Evolutionary conservation across 2,113 vertebrate genomes (phyloP).

Genomic region (Apus apus): DNA sequence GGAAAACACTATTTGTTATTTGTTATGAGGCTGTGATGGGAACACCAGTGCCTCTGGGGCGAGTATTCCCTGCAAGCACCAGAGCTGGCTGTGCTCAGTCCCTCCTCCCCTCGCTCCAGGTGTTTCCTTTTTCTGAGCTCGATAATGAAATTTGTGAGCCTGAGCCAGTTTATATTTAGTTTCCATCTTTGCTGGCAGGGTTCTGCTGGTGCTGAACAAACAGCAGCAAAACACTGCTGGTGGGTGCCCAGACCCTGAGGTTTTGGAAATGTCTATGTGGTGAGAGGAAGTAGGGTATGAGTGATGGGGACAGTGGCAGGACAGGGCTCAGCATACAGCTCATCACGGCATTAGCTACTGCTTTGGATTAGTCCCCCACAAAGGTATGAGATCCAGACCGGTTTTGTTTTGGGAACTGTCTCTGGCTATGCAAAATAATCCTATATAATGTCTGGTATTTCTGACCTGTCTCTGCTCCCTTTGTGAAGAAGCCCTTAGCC

Average conservation of each 20-base stretch:
- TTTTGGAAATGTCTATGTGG: background rate
- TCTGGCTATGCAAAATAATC: conserved; percentile 21
- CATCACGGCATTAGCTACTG: background rate
- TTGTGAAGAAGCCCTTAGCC: background rate
- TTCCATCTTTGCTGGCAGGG: background rate
- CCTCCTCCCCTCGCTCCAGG: conserved; percentile 49
- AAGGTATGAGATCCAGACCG: background rate
- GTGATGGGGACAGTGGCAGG: background rate
- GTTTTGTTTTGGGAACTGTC: conserved; percentile 20
- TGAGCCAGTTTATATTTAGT: conserved; percentile 45
- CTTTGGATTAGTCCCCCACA: background rate
- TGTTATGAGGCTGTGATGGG: background rate
- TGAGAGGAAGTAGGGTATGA: background rate
- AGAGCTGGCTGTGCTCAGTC: background rate
- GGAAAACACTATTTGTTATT: conserved; percentile 25
- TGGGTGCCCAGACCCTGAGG: background rate
- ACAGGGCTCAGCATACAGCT: background rate
- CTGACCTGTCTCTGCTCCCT: conserved; percentile 52
- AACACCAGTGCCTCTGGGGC: background rate
- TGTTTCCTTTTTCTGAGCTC: conserved; percentile 62
- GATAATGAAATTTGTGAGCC: conserved; percentile 44
- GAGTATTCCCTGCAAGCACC: background rate
- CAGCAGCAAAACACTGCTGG: background rate
- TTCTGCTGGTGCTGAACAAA: background rate
- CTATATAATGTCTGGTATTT: conserved; percentile 43